phyloP scores from a whole-genome alignment of 2,888 invertebrate species.

The Dasypogon diadema region DNA sequence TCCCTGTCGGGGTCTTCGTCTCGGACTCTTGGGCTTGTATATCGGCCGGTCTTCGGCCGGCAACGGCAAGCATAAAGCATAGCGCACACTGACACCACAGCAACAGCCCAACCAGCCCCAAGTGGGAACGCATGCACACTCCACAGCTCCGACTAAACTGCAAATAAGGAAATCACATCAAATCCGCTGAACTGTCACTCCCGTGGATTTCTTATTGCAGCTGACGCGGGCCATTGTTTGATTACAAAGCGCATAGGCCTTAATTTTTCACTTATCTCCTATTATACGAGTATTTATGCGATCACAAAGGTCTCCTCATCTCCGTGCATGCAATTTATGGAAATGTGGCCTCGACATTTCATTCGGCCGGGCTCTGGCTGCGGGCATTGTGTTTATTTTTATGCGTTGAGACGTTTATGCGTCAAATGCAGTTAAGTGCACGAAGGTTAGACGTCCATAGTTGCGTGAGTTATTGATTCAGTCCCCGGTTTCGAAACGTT shows the following conservation, averaged over 20 bases:
- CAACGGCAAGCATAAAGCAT: background rate
- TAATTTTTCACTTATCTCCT: conserved; percentile 51
- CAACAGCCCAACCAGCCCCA: background rate
- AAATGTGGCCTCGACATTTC: conserved; percentile 47
- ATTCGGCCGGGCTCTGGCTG: conserved; percentile 22
- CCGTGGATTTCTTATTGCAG: conserved; percentile 27
- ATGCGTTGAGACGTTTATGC: conserved; percentile 17
- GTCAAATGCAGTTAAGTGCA: conserved; percentile 39
- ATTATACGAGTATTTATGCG: conserved; percentile 43
- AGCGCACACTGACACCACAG: too few species aligned
- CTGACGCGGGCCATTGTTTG: conserved; percentile 46
- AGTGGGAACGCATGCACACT: background rate
- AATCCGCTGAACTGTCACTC: conserved; percentile 34
- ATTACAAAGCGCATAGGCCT: conserved; percentile 46
- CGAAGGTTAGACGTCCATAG: conserved; percentile 20
- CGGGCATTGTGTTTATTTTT: conserved; percentile 28
- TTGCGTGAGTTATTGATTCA: conserved; percentile 18
- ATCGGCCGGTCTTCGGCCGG: background rate
- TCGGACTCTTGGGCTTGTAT: too few species aligned
- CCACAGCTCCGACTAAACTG: background rate
- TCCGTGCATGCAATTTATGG: conserved; percentile 42
- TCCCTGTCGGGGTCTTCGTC: background rate
- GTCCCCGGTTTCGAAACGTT: conserved; percentile 17
- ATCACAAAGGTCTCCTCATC: conserved; percentile 22
- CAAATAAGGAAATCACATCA: conserved; percentile 50